Percentiles rank a stretch among this genome's conserved stretches.
phyloP scores from a whole-genome alignment of 2,888 invertebrate genomes.

The Callyntrura guangdongensis region DNA sequence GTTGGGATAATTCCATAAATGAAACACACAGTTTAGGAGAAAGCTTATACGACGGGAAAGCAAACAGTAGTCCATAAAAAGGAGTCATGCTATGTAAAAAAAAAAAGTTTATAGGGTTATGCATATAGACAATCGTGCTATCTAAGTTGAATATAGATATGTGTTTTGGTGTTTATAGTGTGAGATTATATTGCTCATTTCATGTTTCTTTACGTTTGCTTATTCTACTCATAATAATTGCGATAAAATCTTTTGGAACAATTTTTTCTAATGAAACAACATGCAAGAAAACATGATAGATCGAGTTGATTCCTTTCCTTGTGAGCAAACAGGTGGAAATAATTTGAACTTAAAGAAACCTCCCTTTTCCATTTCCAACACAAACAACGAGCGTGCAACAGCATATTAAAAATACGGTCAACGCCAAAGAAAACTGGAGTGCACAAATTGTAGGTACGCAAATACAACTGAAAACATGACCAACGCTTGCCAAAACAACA shows the following conservation, averaged over 20 bases:
- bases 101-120: neutral
- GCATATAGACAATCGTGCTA: no score
- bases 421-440: no score
- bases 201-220: neutral
- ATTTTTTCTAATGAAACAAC: conserved; percentile 12
- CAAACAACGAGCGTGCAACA: no score
- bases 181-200: neutral
- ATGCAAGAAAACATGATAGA: conserved; percentile 39
- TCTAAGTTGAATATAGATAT: neutral
- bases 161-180: conserved; percentile 6
- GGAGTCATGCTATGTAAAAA: neutral
- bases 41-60: conserved; percentile 6
- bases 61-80: neutral
- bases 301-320: conserved; percentile 53
- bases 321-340: conserved; percentile 66
- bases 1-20: neutral
- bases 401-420: no score
- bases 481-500: no score
- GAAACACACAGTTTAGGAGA: neutral
- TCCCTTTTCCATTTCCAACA: no score
- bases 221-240: conserved; percentile 22
- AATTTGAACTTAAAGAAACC: neutral
- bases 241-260: conserved; percentile 43
- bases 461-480: no score
- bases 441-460: no score